Percentiles rank a stretch among this genome's conserved stretches.
Evolutionary conservation across 2,113 vertebrate genomes (phyloP).

Genomic region (Okapia johnstoni): DNA sequence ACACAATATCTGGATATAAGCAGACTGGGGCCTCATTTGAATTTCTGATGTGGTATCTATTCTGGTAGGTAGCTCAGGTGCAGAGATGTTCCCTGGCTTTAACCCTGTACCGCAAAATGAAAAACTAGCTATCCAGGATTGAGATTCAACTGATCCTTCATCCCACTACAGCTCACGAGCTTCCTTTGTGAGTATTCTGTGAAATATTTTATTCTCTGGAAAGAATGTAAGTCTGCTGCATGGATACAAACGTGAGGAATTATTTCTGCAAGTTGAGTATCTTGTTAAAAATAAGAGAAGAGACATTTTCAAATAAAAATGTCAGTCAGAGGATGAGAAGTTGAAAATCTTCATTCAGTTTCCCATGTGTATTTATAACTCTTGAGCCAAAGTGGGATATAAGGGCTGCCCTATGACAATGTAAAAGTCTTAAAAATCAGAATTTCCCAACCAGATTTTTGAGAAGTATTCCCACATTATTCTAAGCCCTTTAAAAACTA

Average conservation of each 20-base stretch:
- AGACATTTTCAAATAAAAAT: constrained; percentile 45
- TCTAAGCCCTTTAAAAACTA: background rate
- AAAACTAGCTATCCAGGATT: background rate
- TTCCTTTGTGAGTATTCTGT: background rate
- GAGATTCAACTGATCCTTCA: background rate
- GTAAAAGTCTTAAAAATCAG: background rate
- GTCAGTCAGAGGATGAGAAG: constrained; percentile 15
- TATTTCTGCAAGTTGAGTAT: constrained; percentile 47
- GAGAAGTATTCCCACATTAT: background rate
- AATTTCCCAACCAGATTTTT: background rate
- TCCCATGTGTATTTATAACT: constrained; percentile 20
- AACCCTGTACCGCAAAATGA: background rate
- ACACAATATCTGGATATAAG: background rate
- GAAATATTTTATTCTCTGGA: background rate
- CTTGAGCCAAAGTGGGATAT: background rate
- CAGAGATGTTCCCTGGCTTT: background rate
- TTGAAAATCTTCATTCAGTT: constrained; percentile 40
- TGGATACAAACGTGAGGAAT: background rate
- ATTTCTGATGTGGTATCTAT: background rate
- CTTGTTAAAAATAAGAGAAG: constrained; percentile 58
- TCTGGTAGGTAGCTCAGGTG: background rate
- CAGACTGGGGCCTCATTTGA: background rate
- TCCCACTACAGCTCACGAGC: background rate
- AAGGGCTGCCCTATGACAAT: background rate
- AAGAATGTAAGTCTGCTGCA: constrained; percentile 3